Evolutionary conservation across 2,888 invertebrate genomes (phyloP).

Genomic region (Acleris literana): DNA sequence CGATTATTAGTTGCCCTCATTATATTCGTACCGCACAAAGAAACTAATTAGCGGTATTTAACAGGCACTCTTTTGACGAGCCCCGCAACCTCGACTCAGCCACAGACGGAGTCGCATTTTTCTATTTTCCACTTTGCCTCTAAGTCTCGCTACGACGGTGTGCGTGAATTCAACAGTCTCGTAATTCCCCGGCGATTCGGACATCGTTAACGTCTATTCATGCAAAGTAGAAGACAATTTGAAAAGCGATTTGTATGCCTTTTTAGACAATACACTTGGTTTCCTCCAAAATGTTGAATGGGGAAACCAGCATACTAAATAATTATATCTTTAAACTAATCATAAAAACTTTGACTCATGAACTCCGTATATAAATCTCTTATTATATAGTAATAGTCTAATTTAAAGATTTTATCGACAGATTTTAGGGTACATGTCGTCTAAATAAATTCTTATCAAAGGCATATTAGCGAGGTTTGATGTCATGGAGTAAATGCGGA

Average conservation of each 20-base stretch:
- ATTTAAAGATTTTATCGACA: no score
- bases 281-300: neutral
- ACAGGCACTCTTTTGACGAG: slow-evolving; percentile 6
- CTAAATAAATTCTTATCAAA: slow-evolving; percentile 14
- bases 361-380: no score
- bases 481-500: slow-evolving; percentile 52
- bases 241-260: slow-evolving; percentile 39
- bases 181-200: slow-evolving; percentile 67
- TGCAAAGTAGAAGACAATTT: slow-evolving; percentile 54
- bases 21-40: slow-evolving; percentile 10
- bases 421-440: neutral
- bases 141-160: neutral
- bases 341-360: no score
- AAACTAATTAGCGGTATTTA: slow-evolving; percentile 14
- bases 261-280: neutral
- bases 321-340: no score
- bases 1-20: neutral
- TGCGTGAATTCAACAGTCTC: slow-evolving; percentile 54
- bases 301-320: no score
- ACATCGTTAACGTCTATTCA: slow-evolving; percentile 75
- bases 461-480: slow-evolving; percentile 46
- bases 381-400: no score
- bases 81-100: neutral
- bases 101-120: neutral
- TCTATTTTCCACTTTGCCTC: slow-evolving; percentile 6